Evolutionary conservation across 2,113 vertebrate genomes (phyloP).

Genomic region (Junco hyemalis): DNA sequence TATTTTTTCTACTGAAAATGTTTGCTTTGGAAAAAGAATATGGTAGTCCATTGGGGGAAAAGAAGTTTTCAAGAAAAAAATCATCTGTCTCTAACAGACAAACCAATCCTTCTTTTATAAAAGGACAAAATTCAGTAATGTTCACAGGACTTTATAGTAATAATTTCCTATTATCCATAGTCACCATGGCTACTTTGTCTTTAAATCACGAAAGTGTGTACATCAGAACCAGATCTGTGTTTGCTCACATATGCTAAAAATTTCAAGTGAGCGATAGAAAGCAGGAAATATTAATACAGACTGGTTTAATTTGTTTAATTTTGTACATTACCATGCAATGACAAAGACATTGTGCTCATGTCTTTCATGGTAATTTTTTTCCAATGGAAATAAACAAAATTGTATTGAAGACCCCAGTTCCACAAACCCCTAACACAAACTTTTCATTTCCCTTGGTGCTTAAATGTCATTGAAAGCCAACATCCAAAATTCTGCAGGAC

Average conservation of each 20-base stretch:
- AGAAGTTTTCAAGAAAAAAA: background rate
- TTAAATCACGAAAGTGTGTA: background rate
- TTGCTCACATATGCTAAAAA: background rate
- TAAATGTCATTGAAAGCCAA: background rate
- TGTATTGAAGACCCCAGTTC: background rate
- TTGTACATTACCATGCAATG: background rate
- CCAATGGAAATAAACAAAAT: background rate
- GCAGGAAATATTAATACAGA: background rate
- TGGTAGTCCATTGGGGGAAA: background rate
- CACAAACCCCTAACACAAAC: background rate
- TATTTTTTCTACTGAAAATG: background rate
- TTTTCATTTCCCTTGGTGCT: background rate
- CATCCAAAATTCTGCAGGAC: background rate
- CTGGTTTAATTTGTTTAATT: background rate
- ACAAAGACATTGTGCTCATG: background rate
- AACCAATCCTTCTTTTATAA: background rate
- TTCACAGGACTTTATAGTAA: background rate
- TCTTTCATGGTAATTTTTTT: background rate
- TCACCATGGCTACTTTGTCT: background rate
- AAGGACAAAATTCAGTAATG: background rate
- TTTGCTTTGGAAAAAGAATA: background rate
- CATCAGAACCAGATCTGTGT: background rate
- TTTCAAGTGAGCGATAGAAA: background rate
- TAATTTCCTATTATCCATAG: background rate
- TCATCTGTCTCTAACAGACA: background rate